phyloP scores from a whole-genome alignment of 1,140 invertebrate genomes.

The Dryas iulia region DNA sequence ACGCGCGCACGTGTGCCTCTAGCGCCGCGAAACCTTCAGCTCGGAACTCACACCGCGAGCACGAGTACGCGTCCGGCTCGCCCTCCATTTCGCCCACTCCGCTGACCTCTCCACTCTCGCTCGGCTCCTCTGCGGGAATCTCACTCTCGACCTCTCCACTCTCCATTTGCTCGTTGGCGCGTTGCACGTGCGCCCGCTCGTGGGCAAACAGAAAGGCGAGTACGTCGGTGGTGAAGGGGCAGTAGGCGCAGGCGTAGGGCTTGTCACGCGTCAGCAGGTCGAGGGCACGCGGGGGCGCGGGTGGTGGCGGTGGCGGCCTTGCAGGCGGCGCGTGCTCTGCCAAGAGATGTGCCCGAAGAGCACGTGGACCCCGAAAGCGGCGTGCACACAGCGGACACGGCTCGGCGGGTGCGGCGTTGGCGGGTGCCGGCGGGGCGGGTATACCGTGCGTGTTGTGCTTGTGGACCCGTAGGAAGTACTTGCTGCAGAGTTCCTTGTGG shows the following conservation, averaged over 20 bases:
- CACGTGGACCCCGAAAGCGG: conserved; percentile 93
- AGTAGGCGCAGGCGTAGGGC: conserved; percentile 93
- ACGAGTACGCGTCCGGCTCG: conserved; percentile 77
- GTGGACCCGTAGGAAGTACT: conserved; percentile 98
- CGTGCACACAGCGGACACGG: conserved; percentile 92
- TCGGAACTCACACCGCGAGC: conserved; percentile 85
- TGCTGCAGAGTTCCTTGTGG: conserved; percentile 98
- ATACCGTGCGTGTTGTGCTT: conserved; percentile 99
- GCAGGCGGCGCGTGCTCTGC: conserved; percentile 87
- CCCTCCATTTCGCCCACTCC: conserved; percentile 38
- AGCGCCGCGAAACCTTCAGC: conserved; percentile 83
- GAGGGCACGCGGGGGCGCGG: conserved; percentile 79
- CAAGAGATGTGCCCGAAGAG: conserved; percentile 93
- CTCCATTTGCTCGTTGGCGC: conserved; percentile 42
- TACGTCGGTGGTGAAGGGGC: conserved; percentile 93
- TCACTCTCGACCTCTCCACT: conserved; percentile 41
- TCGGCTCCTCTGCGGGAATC: conserved; percentile 38
- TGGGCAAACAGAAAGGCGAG: conserved; percentile 94
- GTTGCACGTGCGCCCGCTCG: conserved; percentile 88
- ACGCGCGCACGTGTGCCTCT: conserved; percentile 84
- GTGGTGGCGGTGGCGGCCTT: conserved; percentile 83
- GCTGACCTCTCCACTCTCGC: conserved; percentile 47
- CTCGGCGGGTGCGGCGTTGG: conserved; percentile 80
- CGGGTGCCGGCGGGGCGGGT: conserved; percentile 79
- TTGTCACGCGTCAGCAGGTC: conserved; percentile 80